Percentiles rank a stretch among this genome's conserved stretches.
Evolutionary conservation across 2,113 vertebrate species (phyloP).

Genomic region (Microtus oregoni): DNA sequence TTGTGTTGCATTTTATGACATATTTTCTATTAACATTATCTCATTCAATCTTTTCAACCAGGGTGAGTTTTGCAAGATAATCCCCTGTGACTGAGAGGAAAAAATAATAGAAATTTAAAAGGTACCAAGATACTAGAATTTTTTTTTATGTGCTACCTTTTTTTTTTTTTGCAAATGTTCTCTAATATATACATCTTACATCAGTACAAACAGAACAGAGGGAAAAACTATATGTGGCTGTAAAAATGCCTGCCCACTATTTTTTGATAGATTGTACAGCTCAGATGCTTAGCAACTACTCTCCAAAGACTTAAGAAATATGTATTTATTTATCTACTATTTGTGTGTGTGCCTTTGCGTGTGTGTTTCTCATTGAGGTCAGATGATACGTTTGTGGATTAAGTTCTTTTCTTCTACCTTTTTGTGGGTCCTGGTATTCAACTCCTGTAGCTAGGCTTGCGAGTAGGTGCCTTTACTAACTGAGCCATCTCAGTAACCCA

Average conservation of each 20-base stretch:
- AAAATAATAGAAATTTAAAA: background rate
- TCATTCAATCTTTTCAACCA: conserved; percentile 7
- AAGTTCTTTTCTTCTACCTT: background rate
- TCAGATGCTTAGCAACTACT: background rate
- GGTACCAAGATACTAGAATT: background rate
- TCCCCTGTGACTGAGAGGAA: background rate
- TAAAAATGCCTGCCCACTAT: background rate
- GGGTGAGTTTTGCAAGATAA: conserved; percentile 6
- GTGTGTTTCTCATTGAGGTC: background rate
- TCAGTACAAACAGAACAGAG: background rate
- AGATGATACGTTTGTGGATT: background rate
- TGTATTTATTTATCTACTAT: background rate
- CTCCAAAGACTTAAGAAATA: background rate
- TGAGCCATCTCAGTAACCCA: background rate
- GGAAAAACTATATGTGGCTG: background rate
- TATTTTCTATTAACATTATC: conserved; percentile 17
- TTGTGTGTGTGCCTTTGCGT: background rate
- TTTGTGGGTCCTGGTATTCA: background rate
- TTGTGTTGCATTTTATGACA: background rate
- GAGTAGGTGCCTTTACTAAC: background rate
- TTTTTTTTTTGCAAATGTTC: background rate
- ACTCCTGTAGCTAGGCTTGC: background rate
- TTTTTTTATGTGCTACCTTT: background rate
- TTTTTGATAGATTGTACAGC: background rate
- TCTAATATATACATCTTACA: background rate